Evolutionary conservation across 2,888 invertebrate species (phyloP).

Genomic region (Apoda limacodes): DNA sequence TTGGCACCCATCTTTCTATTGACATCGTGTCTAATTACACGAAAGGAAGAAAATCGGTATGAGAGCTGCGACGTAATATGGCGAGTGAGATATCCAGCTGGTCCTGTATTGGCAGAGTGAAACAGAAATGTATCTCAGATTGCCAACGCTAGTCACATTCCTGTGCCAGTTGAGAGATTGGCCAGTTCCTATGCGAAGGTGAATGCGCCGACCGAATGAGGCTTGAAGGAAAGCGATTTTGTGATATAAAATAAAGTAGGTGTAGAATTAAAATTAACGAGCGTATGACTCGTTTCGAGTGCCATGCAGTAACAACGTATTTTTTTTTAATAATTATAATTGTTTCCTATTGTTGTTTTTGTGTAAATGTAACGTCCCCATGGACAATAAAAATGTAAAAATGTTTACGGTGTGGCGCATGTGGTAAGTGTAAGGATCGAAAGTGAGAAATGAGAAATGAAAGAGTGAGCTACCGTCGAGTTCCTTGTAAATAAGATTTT

Average conservation of each 20-base stretch:
- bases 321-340: constrained; percentile 4
- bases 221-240: constrained; percentile 57
- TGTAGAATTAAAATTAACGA: constrained; percentile 43
- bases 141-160: constrained; percentile 37
- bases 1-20: constrained; percentile 72
- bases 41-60: constrained; percentile 20
- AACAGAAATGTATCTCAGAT: constrained; percentile 20
- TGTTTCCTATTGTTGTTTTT: not conserved
- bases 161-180: constrained; percentile 34
- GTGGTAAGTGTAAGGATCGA: not conserved
- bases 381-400: constrained; percentile 43
- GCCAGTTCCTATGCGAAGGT: constrained; percentile 27
- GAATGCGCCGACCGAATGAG: constrained; percentile 37
- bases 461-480: constrained; percentile 21
- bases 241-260: constrained; percentile 61
- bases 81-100: constrained; percentile 23
- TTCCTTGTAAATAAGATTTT: constrained; percentile 36
- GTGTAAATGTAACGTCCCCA: constrained; percentile 27
- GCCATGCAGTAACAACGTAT: constrained; percentile 52
- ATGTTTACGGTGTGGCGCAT: not conserved
- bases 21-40: constrained; percentile 30
- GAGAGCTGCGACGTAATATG: constrained; percentile 21
- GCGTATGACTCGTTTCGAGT: constrained; percentile 52
- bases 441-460: constrained; percentile 18
- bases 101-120: constrained; percentile 19